Percentiles rank a stretch among this genome's conserved stretches.
Conservation (phyloP, 1,140 invertebrate species). For the Aphelenchoides fujianensis region DNA sequence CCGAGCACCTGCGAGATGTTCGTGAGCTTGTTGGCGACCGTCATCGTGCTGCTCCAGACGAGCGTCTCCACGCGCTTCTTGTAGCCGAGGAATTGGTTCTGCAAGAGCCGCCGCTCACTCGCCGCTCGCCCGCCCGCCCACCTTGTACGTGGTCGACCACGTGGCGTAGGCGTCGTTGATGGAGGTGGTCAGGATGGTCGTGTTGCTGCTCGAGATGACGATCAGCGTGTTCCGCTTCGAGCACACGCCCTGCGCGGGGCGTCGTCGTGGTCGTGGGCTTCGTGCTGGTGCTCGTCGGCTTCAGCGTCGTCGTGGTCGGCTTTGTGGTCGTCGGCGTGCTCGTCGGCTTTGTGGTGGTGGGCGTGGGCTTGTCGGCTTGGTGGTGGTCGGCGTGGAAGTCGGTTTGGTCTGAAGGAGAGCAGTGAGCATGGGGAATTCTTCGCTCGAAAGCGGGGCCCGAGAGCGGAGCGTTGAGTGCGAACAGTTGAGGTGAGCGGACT, state of each 20-base stretch:
- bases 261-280: not conserved
- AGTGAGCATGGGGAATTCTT: too few species aligned
- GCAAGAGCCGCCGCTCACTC: too few species aligned
- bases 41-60: not conserved
- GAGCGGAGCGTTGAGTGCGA: too few species aligned
- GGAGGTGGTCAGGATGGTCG: conserved; percentile 3
- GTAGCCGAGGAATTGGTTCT: conserved; percentile 10
- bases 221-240: conserved; percentile 1
- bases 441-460: too few species aligned
- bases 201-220: not conserved
- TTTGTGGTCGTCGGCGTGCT: conserved; percentile 1
- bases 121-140: too few species aligned
- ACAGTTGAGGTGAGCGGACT: too few species aligned
- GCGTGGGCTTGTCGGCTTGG: too few species aligned
- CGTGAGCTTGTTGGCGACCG: not conserved
- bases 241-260: not conserved
- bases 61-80: conserved; percentile 3
- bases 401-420: too few species aligned
- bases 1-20: not conserved
- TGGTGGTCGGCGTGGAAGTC: not conserved
- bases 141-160: not conserved
- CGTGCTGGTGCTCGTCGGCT: not conserved
- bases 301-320: not conserved
- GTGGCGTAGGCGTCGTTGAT: conserved; percentile 5
- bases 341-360: too few species aligned